phyloP scores from a whole-genome alignment of 2,113 vertebrate genomes.

The Xiphophorus hellerii region DNA sequence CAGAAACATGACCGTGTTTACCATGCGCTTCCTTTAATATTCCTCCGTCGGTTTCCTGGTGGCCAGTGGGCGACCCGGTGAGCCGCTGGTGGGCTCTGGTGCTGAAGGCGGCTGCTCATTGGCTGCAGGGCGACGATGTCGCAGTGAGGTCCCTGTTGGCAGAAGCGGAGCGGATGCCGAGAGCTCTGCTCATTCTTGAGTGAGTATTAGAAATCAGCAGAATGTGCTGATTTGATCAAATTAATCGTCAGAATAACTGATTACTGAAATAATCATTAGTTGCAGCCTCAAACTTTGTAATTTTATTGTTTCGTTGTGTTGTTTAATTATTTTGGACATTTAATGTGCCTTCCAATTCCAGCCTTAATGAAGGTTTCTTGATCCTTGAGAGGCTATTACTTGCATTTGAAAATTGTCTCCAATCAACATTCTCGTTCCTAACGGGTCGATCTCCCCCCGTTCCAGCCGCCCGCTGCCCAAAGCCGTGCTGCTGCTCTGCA shows the following conservation, averaged over 20 bases:
- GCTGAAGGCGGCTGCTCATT: conserved; percentile 86
- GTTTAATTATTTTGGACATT: too few relatives aligned
- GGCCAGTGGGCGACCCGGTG: conserved; percentile 87
- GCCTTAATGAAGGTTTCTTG: too few relatives aligned
- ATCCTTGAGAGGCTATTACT: too few relatives aligned
- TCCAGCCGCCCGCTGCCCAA: conserved; percentile 90
- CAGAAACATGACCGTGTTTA: neutral
- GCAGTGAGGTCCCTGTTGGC: conserved; percentile 83
- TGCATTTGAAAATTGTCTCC: too few relatives aligned
- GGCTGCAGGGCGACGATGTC: conserved; percentile 91
- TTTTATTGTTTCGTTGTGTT: too few relatives aligned
- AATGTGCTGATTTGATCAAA: too few relatives aligned
- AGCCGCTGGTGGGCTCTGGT: conserved; percentile 95
- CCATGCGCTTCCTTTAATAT: neutral
- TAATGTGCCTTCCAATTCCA: too few relatives aligned
- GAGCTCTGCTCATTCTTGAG: conserved; percentile 90
- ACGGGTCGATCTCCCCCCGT: conserved; percentile 23
- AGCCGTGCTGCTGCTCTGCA: conserved; percentile 87
- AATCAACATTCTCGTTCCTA: too few relatives aligned
- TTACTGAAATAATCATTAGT: too few relatives aligned
- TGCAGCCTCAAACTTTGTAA: too few relatives aligned
- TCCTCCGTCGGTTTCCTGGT: neutral
- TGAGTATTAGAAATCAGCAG: conserved; percentile 69
- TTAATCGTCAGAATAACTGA: too few relatives aligned
- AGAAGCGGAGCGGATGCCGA: conserved; percentile 91